Conservation (phyloP, 2,113 vertebrate genomes). For the Poecile atricapillus region DNA sequence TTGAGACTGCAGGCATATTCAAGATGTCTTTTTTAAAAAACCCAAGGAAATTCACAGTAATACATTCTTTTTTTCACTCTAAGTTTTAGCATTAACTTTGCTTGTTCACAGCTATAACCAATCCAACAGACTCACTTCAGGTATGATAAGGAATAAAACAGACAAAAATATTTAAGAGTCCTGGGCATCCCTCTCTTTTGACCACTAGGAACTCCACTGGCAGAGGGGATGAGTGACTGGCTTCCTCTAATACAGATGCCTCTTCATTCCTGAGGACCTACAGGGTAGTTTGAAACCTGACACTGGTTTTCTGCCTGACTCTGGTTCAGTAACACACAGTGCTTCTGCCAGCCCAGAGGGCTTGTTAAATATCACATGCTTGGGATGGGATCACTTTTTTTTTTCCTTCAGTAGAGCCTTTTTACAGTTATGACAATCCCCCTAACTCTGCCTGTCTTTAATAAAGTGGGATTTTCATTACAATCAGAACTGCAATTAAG, state of each 20-base stretch:
- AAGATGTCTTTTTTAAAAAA: background rate
- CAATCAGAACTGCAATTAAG: background rate
- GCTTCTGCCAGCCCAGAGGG: slow-evolving; percentile 29
- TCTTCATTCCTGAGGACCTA: slow-evolving; percentile 49
- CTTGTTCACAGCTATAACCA: background rate
- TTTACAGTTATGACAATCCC: background rate
- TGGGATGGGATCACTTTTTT: background rate
- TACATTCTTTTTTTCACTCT: background rate
- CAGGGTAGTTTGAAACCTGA: slow-evolving; percentile 37
- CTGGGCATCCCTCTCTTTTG: background rate
- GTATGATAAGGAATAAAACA: background rate
- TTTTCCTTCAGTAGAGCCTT: background rate
- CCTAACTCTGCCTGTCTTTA: background rate
- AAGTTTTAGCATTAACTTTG: background rate
- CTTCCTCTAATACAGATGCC: slow-evolving; percentile 7
- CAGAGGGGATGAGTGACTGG: background rate
- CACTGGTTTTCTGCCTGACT: background rate
- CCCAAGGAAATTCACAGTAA: background rate
- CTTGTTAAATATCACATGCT: background rate
- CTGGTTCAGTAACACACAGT: background rate
- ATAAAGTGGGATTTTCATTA: background rate
- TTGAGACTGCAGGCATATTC: background rate
- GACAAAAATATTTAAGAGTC: background rate
- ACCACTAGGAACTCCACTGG: background rate
- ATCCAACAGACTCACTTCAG: background rate